Evolutionary conservation across 2,888 invertebrate genomes (phyloP).

Genomic region (Danaus chrysippus): DNA sequence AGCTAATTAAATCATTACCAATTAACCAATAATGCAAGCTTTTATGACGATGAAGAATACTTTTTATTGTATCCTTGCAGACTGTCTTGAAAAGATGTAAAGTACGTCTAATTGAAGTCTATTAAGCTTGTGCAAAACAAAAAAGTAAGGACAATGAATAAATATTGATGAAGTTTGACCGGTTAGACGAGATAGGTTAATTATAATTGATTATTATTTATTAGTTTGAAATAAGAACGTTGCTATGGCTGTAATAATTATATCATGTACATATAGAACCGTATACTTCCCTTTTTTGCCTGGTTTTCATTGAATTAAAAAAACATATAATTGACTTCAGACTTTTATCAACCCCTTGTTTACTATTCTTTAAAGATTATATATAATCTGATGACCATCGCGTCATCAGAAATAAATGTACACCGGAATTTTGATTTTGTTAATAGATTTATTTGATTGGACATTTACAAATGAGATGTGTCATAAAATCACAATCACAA

Average conservation of each 20-base stretch:
- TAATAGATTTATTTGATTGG: no score
- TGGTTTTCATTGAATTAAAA: no score
- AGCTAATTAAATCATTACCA: neutral
- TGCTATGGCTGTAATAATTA: neutral
- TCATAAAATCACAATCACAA: neutral
- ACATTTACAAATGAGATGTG: neutral
- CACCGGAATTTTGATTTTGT: no score
- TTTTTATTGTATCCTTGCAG: neutral
- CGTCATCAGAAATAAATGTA: no score
- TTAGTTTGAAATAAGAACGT: slow-evolving; percentile 5
- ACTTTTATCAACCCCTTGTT: no score
- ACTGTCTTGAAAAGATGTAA: slow-evolving; percentile 12
- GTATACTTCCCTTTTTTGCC: no score
- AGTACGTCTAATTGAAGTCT: slow-evolving; percentile 25
- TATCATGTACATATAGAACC: no score
- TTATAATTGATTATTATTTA: slow-evolving; percentile 8
- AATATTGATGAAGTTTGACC: slow-evolving; percentile 24
- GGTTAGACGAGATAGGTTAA: slow-evolving; percentile 22
- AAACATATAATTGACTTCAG: no score
- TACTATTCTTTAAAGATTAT: no score
- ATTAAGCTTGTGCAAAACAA: slow-evolving; percentile 26
- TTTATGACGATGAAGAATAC: neutral
- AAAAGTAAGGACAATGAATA: slow-evolving; percentile 24
- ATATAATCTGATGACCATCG: no score
- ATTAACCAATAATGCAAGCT: neutral